These are phyloP conservation scores for Mormyrops boulengeri DNA, from an alignment of 2,797 vertebrate genomes.

Conservation along the genomic window DNA sequence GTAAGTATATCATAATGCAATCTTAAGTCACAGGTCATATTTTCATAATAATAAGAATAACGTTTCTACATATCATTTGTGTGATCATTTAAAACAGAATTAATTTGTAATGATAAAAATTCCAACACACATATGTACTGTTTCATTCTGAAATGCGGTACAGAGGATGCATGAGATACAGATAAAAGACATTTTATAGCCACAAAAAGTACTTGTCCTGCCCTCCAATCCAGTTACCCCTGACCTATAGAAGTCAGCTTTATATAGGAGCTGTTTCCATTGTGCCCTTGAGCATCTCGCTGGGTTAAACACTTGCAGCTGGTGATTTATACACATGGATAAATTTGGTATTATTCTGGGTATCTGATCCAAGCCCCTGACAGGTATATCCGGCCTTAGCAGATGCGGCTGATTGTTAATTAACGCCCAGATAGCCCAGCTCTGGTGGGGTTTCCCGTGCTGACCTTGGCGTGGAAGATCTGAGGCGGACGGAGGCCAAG, in stretches of 20 bases:
- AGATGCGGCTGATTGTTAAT: not conserved
- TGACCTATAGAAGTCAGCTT: not conserved
- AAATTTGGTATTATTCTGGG: not conserved
- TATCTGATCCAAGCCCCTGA: not conserved
- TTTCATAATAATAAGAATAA: not conserved
- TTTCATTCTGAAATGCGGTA: not conserved
- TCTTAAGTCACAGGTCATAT: not conserved
- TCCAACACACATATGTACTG: not conserved
- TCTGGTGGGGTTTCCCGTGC: not conserved
- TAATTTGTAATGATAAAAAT: not conserved
- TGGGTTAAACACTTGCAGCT: not conserved
- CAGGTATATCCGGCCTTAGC: not conserved
- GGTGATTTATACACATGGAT: not conserved
- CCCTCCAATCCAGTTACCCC: not conserved
- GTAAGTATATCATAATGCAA: not conserved
- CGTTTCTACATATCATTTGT: not conserved
- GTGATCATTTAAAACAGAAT: not conserved
- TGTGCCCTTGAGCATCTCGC: not conserved
- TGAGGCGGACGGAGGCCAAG: not conserved
- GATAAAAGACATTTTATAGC: not conserved
- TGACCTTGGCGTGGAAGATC: not conserved
- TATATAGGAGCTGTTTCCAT: not conserved
- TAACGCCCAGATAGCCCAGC: not conserved
- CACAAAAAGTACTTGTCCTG: not conserved
- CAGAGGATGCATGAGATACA: not conserved